These are phyloP conservation scores for Micronycteris hirsuta DNA, from an alignment of 2,113 vertebrate genomes.

Conservation along the genomic window DNA sequence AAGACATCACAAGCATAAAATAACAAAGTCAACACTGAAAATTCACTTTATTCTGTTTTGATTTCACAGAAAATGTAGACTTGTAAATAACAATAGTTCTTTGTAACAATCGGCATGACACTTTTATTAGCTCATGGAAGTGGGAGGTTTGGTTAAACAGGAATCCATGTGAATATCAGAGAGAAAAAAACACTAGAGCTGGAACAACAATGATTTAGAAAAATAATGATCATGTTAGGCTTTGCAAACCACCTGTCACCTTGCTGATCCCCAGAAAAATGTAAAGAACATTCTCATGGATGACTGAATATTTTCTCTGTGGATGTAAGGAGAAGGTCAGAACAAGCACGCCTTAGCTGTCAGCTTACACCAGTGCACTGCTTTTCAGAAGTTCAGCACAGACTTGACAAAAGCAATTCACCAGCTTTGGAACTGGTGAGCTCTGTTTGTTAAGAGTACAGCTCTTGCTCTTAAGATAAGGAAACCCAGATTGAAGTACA, in stretches of 20 bases:
- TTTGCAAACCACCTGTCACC: slow-evolving; percentile 62
- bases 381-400: slow-evolving; percentile 1
- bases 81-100: slow-evolving; percentile 74
- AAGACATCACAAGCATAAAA: slow-evolving; percentile 60
- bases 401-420: background rate
- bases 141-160: slow-evolving; percentile 62
- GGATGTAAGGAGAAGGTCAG: slow-evolving; percentile 24
- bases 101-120: slow-evolving; percentile 58
- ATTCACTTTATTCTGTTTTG: slow-evolving; percentile 69
- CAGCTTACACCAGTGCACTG: background rate
- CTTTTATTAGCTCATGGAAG: slow-evolving; percentile 61
- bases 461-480: slow-evolving; percentile 23
- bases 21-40: slow-evolving; percentile 61
- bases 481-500: slow-evolving; percentile 16
- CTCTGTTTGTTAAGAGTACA: slow-evolving; percentile 14
- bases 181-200: background rate
- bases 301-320: slow-evolving; percentile 40
- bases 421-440: background rate
- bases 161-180: slow-evolving; percentile 43
- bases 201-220: slow-evolving; percentile 49
- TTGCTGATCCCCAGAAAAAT: slow-evolving; percentile 60
- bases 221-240: slow-evolving; percentile 53
- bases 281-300: slow-evolving; percentile 51
- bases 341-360: background rate
- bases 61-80: slow-evolving; percentile 66